These are phyloP conservation scores for Philonicus albiceps DNA, from an alignment of 2,888 invertebrate species.

Conservation along the genomic window DNA sequence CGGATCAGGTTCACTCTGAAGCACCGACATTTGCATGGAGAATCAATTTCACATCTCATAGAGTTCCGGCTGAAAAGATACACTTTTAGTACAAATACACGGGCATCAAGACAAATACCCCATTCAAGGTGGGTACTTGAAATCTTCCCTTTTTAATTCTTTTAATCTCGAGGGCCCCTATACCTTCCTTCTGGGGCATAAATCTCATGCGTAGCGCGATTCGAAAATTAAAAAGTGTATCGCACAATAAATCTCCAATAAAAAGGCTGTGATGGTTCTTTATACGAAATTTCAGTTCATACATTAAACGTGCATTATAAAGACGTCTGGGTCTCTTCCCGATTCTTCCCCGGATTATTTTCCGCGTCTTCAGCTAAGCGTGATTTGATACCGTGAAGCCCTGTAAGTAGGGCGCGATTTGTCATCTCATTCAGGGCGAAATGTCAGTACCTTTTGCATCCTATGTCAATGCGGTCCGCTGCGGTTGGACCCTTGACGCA, in stretches of 20 bases:
- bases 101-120: conserved; percentile 41
- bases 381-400: conserved; percentile 12
- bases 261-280: conserved; percentile 45
- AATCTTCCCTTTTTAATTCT: conserved; percentile 36
- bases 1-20: conserved; percentile 34
- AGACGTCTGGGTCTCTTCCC: conserved; percentile 21
- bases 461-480: neutral
- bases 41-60: conserved; percentile 48
- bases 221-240: conserved; percentile 48
- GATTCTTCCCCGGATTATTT: conserved; percentile 30
- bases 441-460: conserved; percentile 14
- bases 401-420: conserved; percentile 40
- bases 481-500: neutral
- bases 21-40: conserved; percentile 46
- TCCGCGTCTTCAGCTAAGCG: conserved; percentile 7
- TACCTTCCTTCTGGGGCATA: conserved; percentile 40
- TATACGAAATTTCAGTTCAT: neutral
- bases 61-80: conserved; percentile 38
- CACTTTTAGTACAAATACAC: conserved; percentile 39
- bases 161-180: conserved; percentile 40
- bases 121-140: conserved; percentile 40
- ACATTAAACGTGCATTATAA: neutral
- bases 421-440: conserved; percentile 38
- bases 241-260: conserved; percentile 47
- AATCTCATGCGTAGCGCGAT: conserved; percentile 42